Percentiles rank a stretch among this genome's conserved stretches.
Evolutionary conservation across 1,140 invertebrate genomes (phyloP).

Genomic region (Triops longicaudatus): DNA sequence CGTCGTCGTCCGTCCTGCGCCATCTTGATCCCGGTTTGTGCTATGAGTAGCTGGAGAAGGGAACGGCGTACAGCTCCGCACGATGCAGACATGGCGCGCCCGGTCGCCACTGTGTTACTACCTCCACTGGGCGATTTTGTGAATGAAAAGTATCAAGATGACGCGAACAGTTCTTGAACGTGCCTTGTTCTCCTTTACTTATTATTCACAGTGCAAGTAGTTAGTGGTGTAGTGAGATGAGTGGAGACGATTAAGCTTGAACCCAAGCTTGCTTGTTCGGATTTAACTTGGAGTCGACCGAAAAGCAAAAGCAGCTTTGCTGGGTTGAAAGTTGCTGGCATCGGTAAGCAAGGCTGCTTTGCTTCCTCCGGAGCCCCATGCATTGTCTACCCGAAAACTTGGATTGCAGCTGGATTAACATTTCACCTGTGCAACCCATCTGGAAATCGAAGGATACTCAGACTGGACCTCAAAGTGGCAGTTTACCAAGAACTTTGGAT

Average conservation of each 20-base stretch:
- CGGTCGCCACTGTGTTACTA: conserved; percentile 5
- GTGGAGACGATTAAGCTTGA: not conserved
- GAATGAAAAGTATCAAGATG: conserved; percentile 8
- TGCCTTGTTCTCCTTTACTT: not conserved
- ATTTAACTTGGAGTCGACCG: not conserved
- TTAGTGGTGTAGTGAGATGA: not conserved
- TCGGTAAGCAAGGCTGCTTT: not conserved
- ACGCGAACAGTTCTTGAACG: conserved; percentile 13
- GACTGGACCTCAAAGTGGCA: not conserved
- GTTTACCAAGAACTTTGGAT: not conserved
- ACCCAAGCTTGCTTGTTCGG: not conserved
- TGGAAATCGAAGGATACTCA: not conserved
- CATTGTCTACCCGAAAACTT: not conserved
- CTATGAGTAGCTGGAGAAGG: not conserved
- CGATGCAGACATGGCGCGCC: not conserved
- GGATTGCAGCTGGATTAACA: not conserved
- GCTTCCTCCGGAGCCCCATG: not conserved
- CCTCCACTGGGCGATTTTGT: conserved; percentile 7
- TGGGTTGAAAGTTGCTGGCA: not conserved
- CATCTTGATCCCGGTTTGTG: not conserved
- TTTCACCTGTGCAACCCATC: not conserved
- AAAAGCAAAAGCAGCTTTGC: conserved; percentile 11
- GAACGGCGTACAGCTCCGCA: conserved; percentile 13
- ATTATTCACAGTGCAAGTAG: conserved; percentile 8
- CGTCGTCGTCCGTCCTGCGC: not conserved